A percentile compares a stretch with the other conserved stretches of the same genome.
These are phyloP conservation scores for Psophia crepitans DNA, from an alignment of 2,113 vertebrate genomes.

Conservation along the genomic window DNA sequence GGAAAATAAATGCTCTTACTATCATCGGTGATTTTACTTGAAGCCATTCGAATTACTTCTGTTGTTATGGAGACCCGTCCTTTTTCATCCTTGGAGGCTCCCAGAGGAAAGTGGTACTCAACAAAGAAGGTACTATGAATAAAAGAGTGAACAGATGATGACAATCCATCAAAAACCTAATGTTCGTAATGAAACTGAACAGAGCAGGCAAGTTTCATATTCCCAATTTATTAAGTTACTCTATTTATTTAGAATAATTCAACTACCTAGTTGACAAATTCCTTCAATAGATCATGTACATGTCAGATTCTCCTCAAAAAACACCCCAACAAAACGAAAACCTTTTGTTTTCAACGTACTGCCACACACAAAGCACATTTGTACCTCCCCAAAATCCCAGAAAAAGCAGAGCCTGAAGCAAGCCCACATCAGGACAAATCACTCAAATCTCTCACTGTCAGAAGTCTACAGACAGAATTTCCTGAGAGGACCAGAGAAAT, in stretches of 20 bases:
- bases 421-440: not conserved
- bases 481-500: not conserved
- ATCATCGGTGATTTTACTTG: conserved; percentile 81
- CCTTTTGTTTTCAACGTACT: not conserved
- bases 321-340: no score
- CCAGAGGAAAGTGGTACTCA: conserved; percentile 84
- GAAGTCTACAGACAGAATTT: not conserved
- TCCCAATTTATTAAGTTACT: not conserved
- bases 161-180: not conserved
- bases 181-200: not conserved
- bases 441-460: not conserved
- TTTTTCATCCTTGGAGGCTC: conserved; percentile 63
- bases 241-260: not conserved
- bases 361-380: not conserved
- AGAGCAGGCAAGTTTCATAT: not conserved
- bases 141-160: not conserved
- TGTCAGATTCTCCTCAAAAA: not conserved
- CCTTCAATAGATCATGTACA: fast-evolving
- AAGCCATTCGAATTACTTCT: conserved; percentile 80
- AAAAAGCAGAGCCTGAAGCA: not conserved
- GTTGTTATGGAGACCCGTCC: conserved; percentile 63
- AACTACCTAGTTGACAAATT: not conserved
- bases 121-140: conserved; percentile 87
- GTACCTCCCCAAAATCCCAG: not conserved
- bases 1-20: conserved; percentile 64